These are phyloP conservation scores for Polyommatus icarus DNA, from an alignment of 2,888 invertebrate species.

Conservation along the genomic window DNA sequence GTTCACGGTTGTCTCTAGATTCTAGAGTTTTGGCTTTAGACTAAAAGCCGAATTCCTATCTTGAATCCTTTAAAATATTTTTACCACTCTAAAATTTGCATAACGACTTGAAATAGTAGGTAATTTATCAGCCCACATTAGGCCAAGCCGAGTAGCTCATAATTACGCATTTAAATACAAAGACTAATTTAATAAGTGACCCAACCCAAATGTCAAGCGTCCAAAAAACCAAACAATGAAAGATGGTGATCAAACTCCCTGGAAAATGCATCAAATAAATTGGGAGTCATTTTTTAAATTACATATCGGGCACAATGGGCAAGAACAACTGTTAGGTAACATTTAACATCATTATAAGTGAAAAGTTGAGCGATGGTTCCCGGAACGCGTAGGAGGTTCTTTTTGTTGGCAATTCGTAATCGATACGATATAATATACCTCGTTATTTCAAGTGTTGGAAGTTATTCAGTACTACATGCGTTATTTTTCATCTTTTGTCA, in stretches of 20 bases:
- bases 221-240: constrained; percentile 57
- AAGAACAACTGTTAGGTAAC: constrained; percentile 75
- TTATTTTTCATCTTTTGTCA: constrained; percentile 21
- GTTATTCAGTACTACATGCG: background rate
- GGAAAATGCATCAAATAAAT: constrained; percentile 78
- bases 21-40: too few relatives aligned
- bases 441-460: constrained; percentile 30
- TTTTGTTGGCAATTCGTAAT: constrained; percentile 43
- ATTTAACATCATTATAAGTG: constrained; percentile 80
- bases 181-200: constrained; percentile 80
- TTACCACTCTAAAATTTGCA: background rate
- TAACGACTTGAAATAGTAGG: background rate
- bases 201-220: constrained; percentile 73
- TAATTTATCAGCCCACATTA: background rate
- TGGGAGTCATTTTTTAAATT: constrained; percentile 76
- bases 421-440: constrained; percentile 37
- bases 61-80: too few relatives aligned
- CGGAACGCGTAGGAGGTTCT: constrained; percentile 48
- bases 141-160: constrained; percentile 42
- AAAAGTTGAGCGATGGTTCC: constrained; percentile 73
- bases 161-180: constrained; percentile 79
- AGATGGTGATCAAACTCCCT: constrained; percentile 71
- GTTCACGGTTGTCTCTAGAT: too few relatives aligned
- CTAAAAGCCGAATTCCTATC: too few relatives aligned
- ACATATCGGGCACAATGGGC: constrained; percentile 76